phyloP scores from a whole-genome alignment of 2,797 vertebrate species.

The Phrynocephalus guinanensis region DNA sequence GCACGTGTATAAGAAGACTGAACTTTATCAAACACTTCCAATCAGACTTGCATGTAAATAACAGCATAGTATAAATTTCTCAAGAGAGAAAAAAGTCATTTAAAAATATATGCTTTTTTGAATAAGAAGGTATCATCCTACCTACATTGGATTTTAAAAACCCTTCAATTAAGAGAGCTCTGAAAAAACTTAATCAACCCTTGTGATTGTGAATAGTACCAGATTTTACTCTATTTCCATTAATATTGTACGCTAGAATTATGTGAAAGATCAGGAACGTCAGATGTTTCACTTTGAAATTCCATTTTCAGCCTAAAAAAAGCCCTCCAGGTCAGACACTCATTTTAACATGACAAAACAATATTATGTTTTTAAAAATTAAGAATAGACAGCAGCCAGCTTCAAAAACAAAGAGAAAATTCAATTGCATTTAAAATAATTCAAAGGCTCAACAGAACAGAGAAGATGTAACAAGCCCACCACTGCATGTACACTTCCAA shows the following conservation, averaged over 20 bases:
- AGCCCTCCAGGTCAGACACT: background rate
- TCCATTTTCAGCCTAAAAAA: background rate
- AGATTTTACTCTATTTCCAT: background rate
- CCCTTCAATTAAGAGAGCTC: background rate
- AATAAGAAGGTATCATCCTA: background rate
- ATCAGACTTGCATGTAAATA: background rate
- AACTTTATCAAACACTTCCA: background rate
- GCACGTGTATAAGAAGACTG: too few relatives aligned
- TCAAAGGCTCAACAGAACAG: background rate
- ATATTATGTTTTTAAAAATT: background rate
- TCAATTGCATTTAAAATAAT: background rate
- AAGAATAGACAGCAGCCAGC: background rate
- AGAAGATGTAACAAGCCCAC: background rate
- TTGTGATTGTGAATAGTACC: background rate
- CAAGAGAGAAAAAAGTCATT: background rate
- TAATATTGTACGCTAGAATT: background rate
- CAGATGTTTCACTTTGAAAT: background rate
- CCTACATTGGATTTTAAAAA: background rate
- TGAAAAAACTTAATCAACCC: background rate
- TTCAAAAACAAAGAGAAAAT: background rate
- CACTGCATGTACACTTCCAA: background rate
- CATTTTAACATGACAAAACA: background rate
- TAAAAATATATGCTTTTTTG: background rate
- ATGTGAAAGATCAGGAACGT: background rate
- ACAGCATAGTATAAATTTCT: background rate